Evolutionary conservation across 30 jellyfish, hydroid and myxozoan species (phyloP).

Genomic region (Haliclystus octoradiatus): DNA sequence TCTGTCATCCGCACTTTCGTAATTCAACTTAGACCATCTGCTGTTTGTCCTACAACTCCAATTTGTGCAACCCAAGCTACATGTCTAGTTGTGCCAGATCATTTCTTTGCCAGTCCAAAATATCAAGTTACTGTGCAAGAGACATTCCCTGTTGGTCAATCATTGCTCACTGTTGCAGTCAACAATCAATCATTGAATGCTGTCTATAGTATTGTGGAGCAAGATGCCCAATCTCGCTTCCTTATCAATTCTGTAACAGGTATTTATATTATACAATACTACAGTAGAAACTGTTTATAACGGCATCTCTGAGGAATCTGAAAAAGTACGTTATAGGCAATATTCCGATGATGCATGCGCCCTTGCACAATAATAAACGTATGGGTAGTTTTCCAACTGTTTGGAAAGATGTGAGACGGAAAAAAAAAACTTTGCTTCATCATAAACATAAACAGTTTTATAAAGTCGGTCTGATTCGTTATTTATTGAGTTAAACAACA

Average conservation of each 20-base stretch:
- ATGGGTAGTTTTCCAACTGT: too few species aligned
- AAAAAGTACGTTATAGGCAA: too few species aligned
- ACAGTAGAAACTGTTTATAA: too few species aligned
- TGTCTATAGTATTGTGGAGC: constrained; percentile 36
- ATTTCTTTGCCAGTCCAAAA: constrained; percentile 34
- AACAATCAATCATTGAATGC: constrained; percentile 48
- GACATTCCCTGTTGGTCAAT: constrained; percentile 19
- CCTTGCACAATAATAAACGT: too few species aligned
- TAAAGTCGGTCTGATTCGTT: too few species aligned
- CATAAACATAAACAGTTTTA: too few species aligned
- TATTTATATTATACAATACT: background rate
- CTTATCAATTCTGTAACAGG: constrained; percentile 61
- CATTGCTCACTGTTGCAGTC: constrained; percentile 18
- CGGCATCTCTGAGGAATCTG: too few species aligned
- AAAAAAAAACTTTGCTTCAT: too few species aligned
- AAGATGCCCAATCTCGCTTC: constrained; percentile 34
- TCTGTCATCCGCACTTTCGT: background rate
- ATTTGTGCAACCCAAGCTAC: constrained; percentile 31
- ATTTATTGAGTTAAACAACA: too few species aligned
- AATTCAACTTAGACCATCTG: too few species aligned
- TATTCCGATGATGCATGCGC: constrained; percentile 36
- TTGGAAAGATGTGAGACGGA: too few species aligned
- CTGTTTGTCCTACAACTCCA: constrained; percentile 34
- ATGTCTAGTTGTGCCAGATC: constrained; percentile 1
- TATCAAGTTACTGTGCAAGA: constrained; percentile 26